Evolutionary conservation across 1,140 invertebrate genomes (phyloP).

Genomic region (Aethina tumida): DNA sequence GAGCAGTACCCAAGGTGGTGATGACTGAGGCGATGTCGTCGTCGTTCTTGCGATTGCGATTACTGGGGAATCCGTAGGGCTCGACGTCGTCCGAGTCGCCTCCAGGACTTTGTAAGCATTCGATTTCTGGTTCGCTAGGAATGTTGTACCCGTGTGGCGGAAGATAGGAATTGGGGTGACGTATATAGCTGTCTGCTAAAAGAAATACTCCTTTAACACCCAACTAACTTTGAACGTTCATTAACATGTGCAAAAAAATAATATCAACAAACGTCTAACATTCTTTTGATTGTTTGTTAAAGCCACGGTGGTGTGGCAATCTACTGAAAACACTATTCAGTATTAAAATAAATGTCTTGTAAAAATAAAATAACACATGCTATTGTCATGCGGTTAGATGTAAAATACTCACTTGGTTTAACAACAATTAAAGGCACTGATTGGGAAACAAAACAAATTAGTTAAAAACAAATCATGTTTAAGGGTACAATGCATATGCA

Average conservation of each 20-base stretch:
- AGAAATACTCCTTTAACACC: constrained; percentile 5
- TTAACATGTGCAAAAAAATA: too few species aligned
- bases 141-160: constrained; percentile 56
- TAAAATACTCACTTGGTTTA: constrained; percentile 39
- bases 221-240: neutral
- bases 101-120: constrained; percentile 33
- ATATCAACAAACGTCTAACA: too few species aligned
- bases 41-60: constrained; percentile 45
- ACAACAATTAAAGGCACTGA: constrained; percentile 44
- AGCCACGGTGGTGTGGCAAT: too few species aligned
- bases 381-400: neutral
- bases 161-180: constrained; percentile 77
- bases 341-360: constrained; percentile 16
- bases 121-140: constrained; percentile 44
- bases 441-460: constrained; percentile 22
- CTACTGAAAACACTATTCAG: too few species aligned
- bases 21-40: constrained; percentile 47
- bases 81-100: constrained; percentile 45
- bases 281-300: too few species aligned
- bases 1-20: constrained; percentile 41
- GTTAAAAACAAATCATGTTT: constrained; percentile 9
- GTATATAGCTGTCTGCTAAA: constrained; percentile 59
- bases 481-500: too few species aligned
- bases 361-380: constrained; percentile 6
- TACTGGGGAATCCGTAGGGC: constrained; percentile 57